phyloP scores from a whole-genome alignment of 2,113 vertebrate species.

The Rhinichthys klamathensis region DNA sequence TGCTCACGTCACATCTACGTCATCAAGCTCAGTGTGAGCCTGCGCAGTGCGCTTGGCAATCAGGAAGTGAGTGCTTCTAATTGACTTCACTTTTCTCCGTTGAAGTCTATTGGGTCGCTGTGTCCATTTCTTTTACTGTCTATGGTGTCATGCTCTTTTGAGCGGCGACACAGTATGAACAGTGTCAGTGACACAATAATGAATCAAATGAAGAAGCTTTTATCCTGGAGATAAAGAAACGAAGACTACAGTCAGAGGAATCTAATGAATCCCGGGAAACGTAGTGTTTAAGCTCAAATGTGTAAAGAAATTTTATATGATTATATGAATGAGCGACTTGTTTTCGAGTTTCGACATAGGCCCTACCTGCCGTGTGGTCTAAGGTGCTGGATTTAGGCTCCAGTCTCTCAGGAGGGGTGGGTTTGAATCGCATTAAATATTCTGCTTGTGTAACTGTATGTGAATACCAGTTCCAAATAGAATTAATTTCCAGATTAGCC shows the following conservation, averaged over 20 bases:
- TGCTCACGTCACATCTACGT: no score
- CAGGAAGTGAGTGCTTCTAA: no score
- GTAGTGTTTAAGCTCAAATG: background rate
- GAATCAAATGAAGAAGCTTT: background rate
- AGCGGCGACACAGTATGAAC: background rate
- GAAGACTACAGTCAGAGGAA: background rate
- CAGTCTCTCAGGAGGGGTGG: conserved; percentile 61
- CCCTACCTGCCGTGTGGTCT: conserved; percentile 36
- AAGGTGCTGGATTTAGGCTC: conserved; percentile 63
- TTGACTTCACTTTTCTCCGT: no score
- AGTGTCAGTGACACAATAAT: background rate
- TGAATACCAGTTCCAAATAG: background rate
- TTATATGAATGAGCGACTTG: no score
- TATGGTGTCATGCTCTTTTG: background rate
- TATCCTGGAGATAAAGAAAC: no score
- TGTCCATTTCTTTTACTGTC: no score
- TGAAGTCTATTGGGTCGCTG: no score
- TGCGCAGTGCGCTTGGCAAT: no score
- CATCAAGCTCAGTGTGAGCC: no score
- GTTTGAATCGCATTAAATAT: conserved; percentile 41
- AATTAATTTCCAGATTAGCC: background rate
- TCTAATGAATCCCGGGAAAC: background rate
- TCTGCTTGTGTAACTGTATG: background rate
- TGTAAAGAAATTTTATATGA: no score
- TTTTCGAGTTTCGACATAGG: no score